A percentile compares a stretch with the other conserved stretches of the same genome.
These are phyloP conservation scores for Intellagama lesueurii DNA, from an alignment of 2,797 vertebrate genomes.

Conservation along the genomic window DNA sequence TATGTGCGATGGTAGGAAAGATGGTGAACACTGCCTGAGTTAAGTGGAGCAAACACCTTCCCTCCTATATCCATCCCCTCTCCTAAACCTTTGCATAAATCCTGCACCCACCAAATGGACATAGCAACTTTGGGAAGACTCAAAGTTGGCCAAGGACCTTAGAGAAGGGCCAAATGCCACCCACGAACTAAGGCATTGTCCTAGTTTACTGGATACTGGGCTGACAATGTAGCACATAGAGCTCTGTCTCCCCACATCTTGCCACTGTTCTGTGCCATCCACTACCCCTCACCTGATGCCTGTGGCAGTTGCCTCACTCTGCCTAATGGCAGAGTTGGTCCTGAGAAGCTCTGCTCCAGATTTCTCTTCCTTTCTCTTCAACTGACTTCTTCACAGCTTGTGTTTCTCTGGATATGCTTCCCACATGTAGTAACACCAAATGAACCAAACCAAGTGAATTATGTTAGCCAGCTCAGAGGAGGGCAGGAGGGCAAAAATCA, in stretches of 20 bases:
- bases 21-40: background rate
- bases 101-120: too few relatives aligned
- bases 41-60: background rate
- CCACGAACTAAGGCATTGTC: background rate
- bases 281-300: background rate
- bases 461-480: background rate
- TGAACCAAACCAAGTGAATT: conserved; percentile 22
- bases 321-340: background rate
- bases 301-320: background rate
- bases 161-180: too few relatives aligned
- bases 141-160: too few relatives aligned
- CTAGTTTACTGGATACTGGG: background rate
- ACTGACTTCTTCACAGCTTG: background rate
- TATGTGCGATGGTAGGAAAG: background rate
- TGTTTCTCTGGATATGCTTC: background rate
- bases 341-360: background rate
- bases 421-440: conserved; percentile 26
- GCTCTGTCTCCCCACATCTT: background rate
- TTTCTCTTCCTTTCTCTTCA: background rate
- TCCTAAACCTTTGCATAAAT: background rate
- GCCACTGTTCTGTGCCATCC: background rate
- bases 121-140: too few relatives aligned
- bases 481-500: conserved; percentile 31
- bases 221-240: background rate
- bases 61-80: background rate